These are phyloP conservation scores for Carposina sasakii DNA, from an alignment of 1,140 invertebrate genomes.

Conservation along the genomic window DNA sequence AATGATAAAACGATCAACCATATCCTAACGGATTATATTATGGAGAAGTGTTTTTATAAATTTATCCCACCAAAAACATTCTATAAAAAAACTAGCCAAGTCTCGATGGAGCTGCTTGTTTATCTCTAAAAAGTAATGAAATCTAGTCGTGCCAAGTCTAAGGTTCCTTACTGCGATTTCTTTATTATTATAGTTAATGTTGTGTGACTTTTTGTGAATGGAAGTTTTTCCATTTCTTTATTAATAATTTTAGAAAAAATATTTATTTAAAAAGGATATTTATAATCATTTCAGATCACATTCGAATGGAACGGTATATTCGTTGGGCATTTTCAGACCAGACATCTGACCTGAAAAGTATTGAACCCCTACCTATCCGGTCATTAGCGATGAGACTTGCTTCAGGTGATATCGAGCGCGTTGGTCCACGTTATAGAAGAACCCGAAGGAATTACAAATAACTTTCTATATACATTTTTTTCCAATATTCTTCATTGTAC, in stretches of 20 bases:
- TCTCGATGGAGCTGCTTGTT: too few species aligned
- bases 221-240: too few species aligned
- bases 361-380: constrained; percentile 48
- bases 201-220: not conserved
- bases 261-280: too few species aligned
- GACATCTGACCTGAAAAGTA: constrained; percentile 38
- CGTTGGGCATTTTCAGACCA: constrained; percentile 65
- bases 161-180: too few species aligned
- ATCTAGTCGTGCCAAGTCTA: too few species aligned
- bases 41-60: too few species aligned
- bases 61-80: too few species aligned
- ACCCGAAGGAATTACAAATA: constrained; percentile 25
- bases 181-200: constrained; percentile 3
- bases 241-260: too few species aligned
- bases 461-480: constrained; percentile 19
- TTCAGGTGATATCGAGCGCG: constrained; percentile 57
- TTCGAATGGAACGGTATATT: constrained; percentile 64
- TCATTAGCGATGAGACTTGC: constrained; percentile 43
- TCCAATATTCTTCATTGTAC: not conserved
- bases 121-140: too few species aligned
- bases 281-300: constrained; percentile 63
- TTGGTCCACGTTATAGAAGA: constrained; percentile 41
- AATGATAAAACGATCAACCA: too few species aligned
- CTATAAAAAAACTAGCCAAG: too few species aligned
- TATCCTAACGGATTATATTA: too few species aligned